Base-by-base conservation (phyloP, 2,113 vertebrate species). In the Datnioides undecimradiatus region DNA sequence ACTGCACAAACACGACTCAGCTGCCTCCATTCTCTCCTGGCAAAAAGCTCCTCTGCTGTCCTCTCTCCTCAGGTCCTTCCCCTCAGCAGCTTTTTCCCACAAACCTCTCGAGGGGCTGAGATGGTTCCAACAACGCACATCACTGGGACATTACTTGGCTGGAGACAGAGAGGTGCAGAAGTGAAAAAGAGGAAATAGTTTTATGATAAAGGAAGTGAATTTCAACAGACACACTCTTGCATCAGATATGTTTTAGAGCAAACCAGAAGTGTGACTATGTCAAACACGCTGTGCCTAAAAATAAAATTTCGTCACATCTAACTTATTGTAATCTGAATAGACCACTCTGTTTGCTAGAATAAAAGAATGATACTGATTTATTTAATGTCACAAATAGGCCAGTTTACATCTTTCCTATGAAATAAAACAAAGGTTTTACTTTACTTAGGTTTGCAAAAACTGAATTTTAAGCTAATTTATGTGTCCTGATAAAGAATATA, bases 31-130 rank as follows among this genome's bases (percentile, higher is more conserved):
- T 21, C 67, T 63, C 25, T 73, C 58, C 69, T 58, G 41, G 19
- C 70, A 3, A 40, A 51, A 41, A 31, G 58, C 51, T 76, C 62
- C n/a, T 81, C 73, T 60, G 64, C 55, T 25, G 55, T 72, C 57
- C 41, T 76, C 58, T 64, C 21, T 38, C 51, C 36, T 83, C 76
- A 70, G 66, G 52, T 71, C 77, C 80, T 75, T 87, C 85, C 82
- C 88, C 57, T 81, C 70, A 11, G 64, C 5, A 7, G 23, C 58
- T 25, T 55, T 80, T 92, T 88, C 86, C 82, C 87, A 88, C 49
- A 73, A 87, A 82, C 38, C 14, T 81, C 84, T 84, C 13, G 9
- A 80, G 69, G 62, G 40, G 63, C 73, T 78, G 86, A 88, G 79
- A 84, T 38, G 71, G 65, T 73, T 80, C 84, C 90, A 85, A 33